Conservation (phyloP, 23 tunicate species). For the Ciona savignyi region DNA sequence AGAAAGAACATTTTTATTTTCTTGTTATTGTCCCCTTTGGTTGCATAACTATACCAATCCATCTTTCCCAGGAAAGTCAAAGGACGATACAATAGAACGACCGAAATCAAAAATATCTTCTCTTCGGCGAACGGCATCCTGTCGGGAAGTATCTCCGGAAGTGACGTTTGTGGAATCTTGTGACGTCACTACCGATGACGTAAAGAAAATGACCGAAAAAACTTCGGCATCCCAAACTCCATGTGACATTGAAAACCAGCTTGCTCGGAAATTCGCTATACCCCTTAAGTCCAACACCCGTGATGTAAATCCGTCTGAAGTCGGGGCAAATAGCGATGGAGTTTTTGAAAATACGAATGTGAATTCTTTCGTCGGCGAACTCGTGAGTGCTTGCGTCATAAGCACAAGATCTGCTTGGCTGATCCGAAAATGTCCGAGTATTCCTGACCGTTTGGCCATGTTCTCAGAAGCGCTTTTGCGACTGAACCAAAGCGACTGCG, state of each 20-base stretch:
- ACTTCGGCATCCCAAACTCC: not conserved
- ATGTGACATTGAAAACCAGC: not conserved
- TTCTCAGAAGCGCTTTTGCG: conserved; percentile 8
- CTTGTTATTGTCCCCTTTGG: no score
- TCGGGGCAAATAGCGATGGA: not conserved
- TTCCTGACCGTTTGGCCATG: conserved; percentile 12
- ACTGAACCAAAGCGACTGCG: conserved; percentile 12
- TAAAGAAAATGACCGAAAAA: not conserved
- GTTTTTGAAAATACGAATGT: not conserved
- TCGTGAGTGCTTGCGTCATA: conserved; percentile 29
- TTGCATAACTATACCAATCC: no score
- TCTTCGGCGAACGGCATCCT: not conserved
- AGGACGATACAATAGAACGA: not conserved
- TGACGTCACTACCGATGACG: not conserved
- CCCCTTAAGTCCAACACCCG: not conserved
- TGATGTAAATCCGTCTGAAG: not conserved
- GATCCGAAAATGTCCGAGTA: conserved; percentile 26
- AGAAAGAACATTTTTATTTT: no score
- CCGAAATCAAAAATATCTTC: not conserved
- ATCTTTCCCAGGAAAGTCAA: conserved; percentile 1
- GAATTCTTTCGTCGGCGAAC: conserved; percentile 14
- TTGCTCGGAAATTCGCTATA: not conserved
- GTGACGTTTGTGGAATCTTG: not conserved
- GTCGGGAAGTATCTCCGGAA: not conserved
- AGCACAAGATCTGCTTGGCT: conserved; percentile 50